phyloP scores from a whole-genome alignment of 2,797 vertebrate genomes.

The Eurystomus glaucurus region DNA sequence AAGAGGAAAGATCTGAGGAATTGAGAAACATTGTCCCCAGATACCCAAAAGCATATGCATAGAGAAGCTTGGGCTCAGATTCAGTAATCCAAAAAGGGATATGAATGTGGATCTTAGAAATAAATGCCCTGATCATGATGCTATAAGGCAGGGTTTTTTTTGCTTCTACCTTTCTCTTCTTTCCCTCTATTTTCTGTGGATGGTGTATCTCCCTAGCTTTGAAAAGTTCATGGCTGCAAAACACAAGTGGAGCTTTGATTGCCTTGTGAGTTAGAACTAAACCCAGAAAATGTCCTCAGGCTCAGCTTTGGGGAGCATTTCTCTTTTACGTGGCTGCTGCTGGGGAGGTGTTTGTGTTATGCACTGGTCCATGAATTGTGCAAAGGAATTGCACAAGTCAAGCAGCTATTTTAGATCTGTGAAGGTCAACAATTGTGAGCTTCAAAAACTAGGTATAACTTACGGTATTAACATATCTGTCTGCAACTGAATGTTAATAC shows the following conservation, averaged over 20 bases:
- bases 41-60: neutral
- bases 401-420: neutral
- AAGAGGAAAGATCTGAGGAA: constrained; percentile 40
- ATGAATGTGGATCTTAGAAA: neutral
- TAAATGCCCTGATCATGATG: neutral
- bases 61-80: neutral
- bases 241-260: neutral
- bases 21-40: neutral
- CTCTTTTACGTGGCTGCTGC: neutral
- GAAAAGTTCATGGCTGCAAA: neutral
- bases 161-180: neutral
- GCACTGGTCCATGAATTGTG: neutral
- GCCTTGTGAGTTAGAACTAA: neutral
- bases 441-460: neutral
- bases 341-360: neutral
- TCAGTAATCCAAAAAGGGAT: neutral
- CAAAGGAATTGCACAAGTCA: neutral
- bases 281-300: neutral
- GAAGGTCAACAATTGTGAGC: neutral
- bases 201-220: neutral
- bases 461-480: neutral
- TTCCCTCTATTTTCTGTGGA: neutral
- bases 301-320: neutral
- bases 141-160: neutral
- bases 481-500: neutral